phyloP scores from a whole-genome alignment of 2,888 invertebrate genomes.

The Phaedon cochleariae region DNA sequence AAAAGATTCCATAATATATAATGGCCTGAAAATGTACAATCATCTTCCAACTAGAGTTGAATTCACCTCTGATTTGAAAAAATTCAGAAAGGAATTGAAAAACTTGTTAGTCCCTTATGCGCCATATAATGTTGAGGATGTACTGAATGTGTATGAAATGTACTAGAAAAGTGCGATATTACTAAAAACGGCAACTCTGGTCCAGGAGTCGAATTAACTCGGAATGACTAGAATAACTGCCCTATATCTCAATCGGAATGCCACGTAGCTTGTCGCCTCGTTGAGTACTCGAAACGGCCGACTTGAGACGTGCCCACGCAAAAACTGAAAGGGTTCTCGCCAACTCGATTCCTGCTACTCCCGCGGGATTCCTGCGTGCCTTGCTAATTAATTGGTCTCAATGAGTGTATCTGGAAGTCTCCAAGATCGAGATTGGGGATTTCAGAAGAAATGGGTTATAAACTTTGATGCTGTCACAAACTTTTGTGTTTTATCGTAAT shows the following conservation, averaged over 20 bases:
- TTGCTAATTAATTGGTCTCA: constrained; percentile 36
- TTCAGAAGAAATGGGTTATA: not conserved
- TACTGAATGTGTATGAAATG: no score
- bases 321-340: constrained; percentile 42
- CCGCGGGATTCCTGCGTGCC: constrained; percentile 40
- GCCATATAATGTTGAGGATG: no score
- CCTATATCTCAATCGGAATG: not conserved
- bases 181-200: no score
- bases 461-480: not conserved
- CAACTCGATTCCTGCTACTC: constrained; percentile 41
- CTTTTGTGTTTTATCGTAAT: not conserved
- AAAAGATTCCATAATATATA: no score
- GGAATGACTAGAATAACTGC: not conserved
- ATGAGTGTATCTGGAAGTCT: constrained; percentile 21
- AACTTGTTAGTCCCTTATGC: no score
- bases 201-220: not conserved
- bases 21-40: no score
- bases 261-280: not conserved
- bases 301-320: constrained; percentile 36
- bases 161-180: no score
- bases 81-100: no score
- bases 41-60: no score
- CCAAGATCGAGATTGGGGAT: not conserved
- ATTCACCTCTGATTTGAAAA: no score
- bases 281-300: constrained; percentile 25